Percentiles rank a stretch among this genome's conserved stretches.
phyloP scores from a whole-genome alignment of 2,113 vertebrate species.

The Siniperca chuatsi region DNA sequence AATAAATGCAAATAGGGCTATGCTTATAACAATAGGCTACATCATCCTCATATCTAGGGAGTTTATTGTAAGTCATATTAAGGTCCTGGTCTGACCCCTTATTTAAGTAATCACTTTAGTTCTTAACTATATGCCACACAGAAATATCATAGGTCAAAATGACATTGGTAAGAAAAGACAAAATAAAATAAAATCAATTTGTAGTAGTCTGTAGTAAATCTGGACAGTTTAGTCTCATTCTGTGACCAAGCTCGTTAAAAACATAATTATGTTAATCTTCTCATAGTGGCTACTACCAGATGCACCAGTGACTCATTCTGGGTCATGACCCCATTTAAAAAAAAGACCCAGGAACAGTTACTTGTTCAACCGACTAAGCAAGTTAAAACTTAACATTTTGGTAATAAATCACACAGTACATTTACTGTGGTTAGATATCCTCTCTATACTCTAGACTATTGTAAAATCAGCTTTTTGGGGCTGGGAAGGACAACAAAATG shows the following conservation, averaged over 20 bases:
- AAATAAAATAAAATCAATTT: neutral
- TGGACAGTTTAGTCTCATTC: constrained; percentile 11
- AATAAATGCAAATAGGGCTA: neutral
- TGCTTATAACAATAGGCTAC: neutral
- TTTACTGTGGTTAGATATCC: neutral
- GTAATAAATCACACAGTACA: neutral
- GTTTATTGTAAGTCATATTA: neutral
- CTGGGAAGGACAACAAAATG: neutral
- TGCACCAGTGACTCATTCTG: constrained; percentile 34
- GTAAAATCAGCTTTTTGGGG: neutral
- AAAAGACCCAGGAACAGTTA: neutral
- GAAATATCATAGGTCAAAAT: neutral
- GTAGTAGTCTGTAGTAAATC: neutral
- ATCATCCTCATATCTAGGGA: neutral
- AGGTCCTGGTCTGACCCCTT: neutral
- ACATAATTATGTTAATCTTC: constrained; percentile 65
- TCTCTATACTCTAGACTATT: neutral
- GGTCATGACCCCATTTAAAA: constrained; percentile 48
- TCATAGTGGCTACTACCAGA: constrained; percentile 26
- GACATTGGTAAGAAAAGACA: too few species aligned
- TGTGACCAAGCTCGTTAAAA: constrained; percentile 23
- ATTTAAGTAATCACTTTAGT: neutral
- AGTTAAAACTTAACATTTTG: neutral
- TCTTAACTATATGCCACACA: neutral
- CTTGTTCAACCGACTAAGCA: neutral